Evolutionary conservation across 2,113 vertebrate genomes (phyloP), one percentile per base, ranked within the genome.

Genomic region (Steatornis caripensis): DNA sequence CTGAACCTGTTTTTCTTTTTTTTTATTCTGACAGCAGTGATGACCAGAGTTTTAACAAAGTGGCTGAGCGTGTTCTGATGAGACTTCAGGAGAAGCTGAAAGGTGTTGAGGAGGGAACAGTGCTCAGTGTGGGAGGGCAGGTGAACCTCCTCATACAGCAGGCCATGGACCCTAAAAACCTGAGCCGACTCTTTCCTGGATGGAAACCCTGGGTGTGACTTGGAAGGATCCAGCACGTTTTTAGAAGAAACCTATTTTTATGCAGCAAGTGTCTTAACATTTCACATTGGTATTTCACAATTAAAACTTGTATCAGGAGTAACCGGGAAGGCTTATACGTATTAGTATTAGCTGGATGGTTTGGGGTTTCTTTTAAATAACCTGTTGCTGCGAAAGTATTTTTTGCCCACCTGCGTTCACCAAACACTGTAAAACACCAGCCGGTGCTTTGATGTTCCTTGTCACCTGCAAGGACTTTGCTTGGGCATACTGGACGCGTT

Each of bases 71-170:
- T 10, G 99, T 99, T 83, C 97, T 99, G 96, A 98, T 99, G 97
- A 98, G 99, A 86, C 98, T 99, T 70, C 99, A 99, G 97, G 99
- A 99, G 98, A 99, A 99, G 95, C 98, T 99, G 94, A 99, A 99
- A 93, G 99, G 99, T 24, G 99, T 99, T 87, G 99, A 99, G 95
- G 99, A 99, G 61, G 99, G 99, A 84, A 98, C 99, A 0, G 99
- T 99, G 95, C 99, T 99, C 79, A 99, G 99, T 8, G 98, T 99
- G 36, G 98, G 98, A 6, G 99, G 99, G 16, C 99, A 99, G 93
- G 99, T 99, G 93, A 99, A 99, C 97, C 98, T 99, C 83, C 99
- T 99, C 95, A 99, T 99, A 75, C 99, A 99, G 70, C 99, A 99
- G 94, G 99, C 99, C 94, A 99, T 99, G 98, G 99, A 99, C 96